Percentiles rank a stretch among this genome's conserved stretches.
These are phyloP conservation scores for Mesocricetus auratus DNA, from an alignment of 2,113 vertebrate genomes.

Conservation along the genomic window DNA sequence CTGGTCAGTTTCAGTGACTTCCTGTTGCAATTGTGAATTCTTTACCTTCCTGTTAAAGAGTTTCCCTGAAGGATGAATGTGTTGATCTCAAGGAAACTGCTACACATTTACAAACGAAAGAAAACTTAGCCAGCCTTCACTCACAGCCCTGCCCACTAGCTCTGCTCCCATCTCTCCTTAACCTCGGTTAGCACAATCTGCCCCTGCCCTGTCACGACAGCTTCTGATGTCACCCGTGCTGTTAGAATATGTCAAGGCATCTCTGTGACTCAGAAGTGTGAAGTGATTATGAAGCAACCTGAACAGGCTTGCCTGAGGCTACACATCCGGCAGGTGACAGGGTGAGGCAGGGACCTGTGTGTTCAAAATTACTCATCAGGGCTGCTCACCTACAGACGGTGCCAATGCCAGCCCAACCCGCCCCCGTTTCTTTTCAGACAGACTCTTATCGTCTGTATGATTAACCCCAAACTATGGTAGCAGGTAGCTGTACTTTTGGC, in stretches of 20 bases:
- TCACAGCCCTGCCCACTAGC: background rate
- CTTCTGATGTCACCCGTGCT: background rate
- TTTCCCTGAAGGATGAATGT: background rate
- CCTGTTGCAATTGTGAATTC: background rate
- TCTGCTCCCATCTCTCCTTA: background rate
- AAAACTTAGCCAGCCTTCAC: background rate
- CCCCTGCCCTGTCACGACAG: accelerated
- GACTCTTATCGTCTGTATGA: background rate
- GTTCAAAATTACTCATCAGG: background rate
- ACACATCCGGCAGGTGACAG: background rate
- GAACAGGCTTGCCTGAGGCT: background rate
- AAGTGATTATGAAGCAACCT: background rate
- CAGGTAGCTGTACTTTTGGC: background rate
- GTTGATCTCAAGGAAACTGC: background rate
- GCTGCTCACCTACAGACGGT: accelerated
- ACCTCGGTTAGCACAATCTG: background rate
- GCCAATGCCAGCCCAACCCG: accelerated
- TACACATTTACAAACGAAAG: background rate
- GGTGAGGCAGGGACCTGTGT: background rate
- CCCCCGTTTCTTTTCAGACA: background rate
- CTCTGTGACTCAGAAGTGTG: background rate
- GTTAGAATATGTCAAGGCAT: background rate
- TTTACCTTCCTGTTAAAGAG: background rate
- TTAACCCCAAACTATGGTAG: background rate
- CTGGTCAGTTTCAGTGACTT: background rate